Evolutionary conservation across 1,140 invertebrate species (phyloP).

Genomic region (Thrips palmi): DNA sequence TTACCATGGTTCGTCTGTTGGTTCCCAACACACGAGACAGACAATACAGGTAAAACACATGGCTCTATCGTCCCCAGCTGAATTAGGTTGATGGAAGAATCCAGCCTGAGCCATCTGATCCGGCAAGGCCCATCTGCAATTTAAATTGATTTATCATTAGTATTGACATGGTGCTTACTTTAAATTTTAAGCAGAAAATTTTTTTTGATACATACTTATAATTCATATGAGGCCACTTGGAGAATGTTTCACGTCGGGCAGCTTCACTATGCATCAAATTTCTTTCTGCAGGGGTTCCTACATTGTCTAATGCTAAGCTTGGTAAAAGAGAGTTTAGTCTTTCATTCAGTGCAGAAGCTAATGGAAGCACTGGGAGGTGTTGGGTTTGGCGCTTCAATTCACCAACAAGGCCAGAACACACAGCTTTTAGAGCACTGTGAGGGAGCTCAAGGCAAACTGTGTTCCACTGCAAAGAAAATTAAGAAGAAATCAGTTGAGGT

Average conservation of each 20-base stretch:
- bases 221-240: conserved; percentile 89
- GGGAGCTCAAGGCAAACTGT: conserved; percentile 66
- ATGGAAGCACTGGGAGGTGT: conserved; percentile 64
- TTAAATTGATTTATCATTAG: conserved; percentile 10
- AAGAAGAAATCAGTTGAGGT: conserved; percentile 9
- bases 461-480: conserved; percentile 56
- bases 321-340: conserved; percentile 56
- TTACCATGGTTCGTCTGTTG: conserved; percentile 72
- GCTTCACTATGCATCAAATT: conserved; percentile 82
- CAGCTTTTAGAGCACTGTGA: conserved; percentile 53
- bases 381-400: conserved; percentile 66
- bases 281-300: conserved; percentile 34
- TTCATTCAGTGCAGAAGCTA: conserved; percentile 75
- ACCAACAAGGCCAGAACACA: conserved; percentile 55
- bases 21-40: conserved; percentile 79
- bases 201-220: conserved; percentile 67
- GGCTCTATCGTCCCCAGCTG: conserved; percentile 73
- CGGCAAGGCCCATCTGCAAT: conserved; percentile 75
- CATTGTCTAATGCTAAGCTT: conserved; percentile 15
- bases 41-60: conserved; percentile 92
- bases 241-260: conserved; percentile 71
- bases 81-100: conserved; percentile 84
- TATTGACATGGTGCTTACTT: too few relatives aligned
- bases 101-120: conserved; percentile 92
- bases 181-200: conserved; percentile 9